phyloP scores from a whole-genome alignment of 2,888 invertebrate genomes.

The Tachina fera region DNA sequence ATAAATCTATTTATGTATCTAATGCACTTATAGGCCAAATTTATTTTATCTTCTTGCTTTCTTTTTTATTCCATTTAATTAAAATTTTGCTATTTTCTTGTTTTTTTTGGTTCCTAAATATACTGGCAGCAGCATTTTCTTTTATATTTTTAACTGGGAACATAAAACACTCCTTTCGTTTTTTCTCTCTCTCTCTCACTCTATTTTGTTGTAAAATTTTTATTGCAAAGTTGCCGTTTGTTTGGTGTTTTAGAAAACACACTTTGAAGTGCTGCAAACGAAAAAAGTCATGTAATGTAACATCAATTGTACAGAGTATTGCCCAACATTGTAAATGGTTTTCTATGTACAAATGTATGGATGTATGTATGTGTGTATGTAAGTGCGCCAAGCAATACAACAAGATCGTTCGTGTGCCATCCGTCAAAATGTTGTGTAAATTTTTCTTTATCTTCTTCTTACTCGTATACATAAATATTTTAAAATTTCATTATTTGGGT shows the following conservation, averaged over 20 bases:
- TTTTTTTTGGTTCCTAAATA: background rate
- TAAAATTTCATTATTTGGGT: slow-evolving; percentile 18
- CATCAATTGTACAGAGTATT: slow-evolving; percentile 42
- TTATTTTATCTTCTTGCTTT: slow-evolving; percentile 23
- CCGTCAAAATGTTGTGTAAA: slow-evolving; percentile 66
- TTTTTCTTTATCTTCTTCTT: background rate
- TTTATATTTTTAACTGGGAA: background rate
- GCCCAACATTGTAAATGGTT: slow-evolving; percentile 52
- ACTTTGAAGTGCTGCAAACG: background rate
- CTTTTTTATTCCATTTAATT: slow-evolving; percentile 30
- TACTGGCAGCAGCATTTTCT: slow-evolving; percentile 1
- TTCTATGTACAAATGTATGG: background rate
- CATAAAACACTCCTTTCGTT: slow-evolving; percentile 1
- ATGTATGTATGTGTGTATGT: no score
- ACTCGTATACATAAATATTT: background rate
- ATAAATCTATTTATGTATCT: slow-evolving; percentile 61
- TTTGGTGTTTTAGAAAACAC: slow-evolving; percentile 11
- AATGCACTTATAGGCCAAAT: slow-evolving; percentile 67
- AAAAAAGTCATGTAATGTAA: slow-evolving; percentile 3
- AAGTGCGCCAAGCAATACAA: background rate
- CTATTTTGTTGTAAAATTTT: slow-evolving; percentile 13
- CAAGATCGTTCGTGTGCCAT: slow-evolving; percentile 65
- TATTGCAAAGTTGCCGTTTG: slow-evolving; percentile 41
- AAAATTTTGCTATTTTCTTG: slow-evolving; percentile 9
- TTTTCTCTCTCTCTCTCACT: background rate